Percentiles rank a stretch among this genome's conserved stretches.
These are phyloP conservation scores for Tetrao urogallus DNA, from an alignment of 2,113 vertebrate species.

Conservation along the genomic window DNA sequence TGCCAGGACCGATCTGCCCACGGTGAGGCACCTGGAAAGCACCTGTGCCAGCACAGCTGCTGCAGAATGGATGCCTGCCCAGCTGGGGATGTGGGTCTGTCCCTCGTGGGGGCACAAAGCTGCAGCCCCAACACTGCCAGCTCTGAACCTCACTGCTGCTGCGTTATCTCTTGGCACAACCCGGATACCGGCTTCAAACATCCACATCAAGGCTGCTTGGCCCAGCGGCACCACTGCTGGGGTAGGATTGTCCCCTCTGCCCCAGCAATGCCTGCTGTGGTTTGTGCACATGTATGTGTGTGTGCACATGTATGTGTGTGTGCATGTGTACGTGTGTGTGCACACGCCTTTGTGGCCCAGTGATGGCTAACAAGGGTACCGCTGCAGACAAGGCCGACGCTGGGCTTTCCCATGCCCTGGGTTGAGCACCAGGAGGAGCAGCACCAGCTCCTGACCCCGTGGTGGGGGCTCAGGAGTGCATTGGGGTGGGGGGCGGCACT, in stretches of 20 bases:
- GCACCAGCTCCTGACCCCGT: rapidly evolving
- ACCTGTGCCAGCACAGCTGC: not conserved
- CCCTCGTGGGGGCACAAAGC: not conserved
- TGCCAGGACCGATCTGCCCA: not conserved
- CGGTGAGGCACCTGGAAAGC: rapidly evolving
- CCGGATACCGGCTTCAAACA: rapidly evolving
- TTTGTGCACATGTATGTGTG: too few species aligned
- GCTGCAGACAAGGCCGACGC: not conserved
- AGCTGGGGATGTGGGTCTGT: rapidly evolving
- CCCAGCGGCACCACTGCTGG: not conserved
- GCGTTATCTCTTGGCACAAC: not conserved
- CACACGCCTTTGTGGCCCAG: not conserved
- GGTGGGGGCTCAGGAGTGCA: rapidly evolving
- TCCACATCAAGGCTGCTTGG: not conserved
- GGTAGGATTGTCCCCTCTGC: not conserved
- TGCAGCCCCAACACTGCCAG: rapidly evolving
- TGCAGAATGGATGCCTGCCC: rapidly evolving
- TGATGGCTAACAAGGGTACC: not conserved
- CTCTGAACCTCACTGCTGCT: rapidly evolving
- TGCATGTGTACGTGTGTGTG: too few species aligned
- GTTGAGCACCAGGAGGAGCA: rapidly evolving
- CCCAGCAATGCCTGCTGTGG: not conserved
- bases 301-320: too few species aligned
- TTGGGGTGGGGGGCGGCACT: rapidly evolving
- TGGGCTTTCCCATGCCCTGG: constrained; percentile 40